Conservation (phyloP, 2,113 vertebrate genomes). For the Melospiza georgiana region DNA sequence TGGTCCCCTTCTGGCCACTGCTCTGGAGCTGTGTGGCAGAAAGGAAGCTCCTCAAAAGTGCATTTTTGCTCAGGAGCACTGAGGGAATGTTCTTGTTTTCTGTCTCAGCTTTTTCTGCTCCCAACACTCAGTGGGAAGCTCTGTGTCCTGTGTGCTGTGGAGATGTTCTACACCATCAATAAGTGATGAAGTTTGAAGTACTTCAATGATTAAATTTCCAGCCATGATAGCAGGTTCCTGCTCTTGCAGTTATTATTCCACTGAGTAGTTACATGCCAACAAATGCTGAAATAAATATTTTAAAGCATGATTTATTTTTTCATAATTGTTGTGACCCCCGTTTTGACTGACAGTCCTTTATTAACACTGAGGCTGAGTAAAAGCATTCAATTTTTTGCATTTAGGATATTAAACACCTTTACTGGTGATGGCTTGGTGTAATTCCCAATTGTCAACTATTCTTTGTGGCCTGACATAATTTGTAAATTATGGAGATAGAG, state of each 20-base stretch:
- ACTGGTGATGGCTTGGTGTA: neutral
- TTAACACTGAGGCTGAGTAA: neutral
- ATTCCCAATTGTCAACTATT: neutral
- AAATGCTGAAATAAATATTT: neutral
- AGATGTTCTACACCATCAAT: neutral
- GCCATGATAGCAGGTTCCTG: neutral
- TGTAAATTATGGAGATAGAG: neutral
- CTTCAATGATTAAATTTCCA: neutral
- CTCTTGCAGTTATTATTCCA: neutral
- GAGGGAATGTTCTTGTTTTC: neutral
- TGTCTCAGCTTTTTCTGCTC: neutral
- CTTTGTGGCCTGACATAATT: neutral
- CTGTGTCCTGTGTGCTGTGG: fast-evolving
- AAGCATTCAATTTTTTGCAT: neutral
- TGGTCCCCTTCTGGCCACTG: too few species aligned
- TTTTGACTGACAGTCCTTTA: neutral
- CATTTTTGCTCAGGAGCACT: neutral
- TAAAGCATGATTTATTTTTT: neutral
- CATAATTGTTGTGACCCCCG: neutral
- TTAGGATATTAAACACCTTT: neutral
- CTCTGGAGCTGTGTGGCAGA: neutral
- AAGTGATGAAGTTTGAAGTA: neutral
- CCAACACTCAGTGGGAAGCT: neutral
- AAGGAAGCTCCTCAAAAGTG: neutral
- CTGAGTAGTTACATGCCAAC: neutral